These are phyloP conservation scores for Tolmerus cingulatus DNA, from an alignment of 2,888 invertebrate genomes.

Conservation along the genomic window DNA sequence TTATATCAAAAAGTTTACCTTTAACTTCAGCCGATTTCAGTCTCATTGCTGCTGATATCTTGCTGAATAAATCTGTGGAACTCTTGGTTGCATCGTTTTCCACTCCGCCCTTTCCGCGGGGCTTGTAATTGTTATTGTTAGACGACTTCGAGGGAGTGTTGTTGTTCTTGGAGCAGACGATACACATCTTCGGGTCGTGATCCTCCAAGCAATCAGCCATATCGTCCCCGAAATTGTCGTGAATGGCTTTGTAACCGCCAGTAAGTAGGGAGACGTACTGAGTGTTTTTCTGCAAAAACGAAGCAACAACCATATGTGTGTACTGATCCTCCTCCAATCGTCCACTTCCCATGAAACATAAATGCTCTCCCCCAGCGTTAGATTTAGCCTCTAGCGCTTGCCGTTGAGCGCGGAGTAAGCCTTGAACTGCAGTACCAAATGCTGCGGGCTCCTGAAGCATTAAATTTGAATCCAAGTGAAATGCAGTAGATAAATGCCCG, in stretches of 20 bases:
- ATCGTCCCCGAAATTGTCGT: constrained; percentile 83
- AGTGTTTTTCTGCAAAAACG: constrained; percentile 92
- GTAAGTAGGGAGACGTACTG: constrained; percentile 91
- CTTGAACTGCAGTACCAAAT: constrained; percentile 93
- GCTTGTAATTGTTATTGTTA: background rate
- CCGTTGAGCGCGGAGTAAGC: constrained; percentile 82
- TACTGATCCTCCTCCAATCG: constrained; percentile 93
- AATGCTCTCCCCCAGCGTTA: constrained; percentile 84
- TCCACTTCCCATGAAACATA: constrained; percentile 94
- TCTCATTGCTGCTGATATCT: constrained; percentile 87
- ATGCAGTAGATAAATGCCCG: constrained; percentile 96
- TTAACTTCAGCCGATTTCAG: constrained; percentile 91
- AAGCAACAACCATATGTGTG: constrained; percentile 97
- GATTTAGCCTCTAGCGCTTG: constrained; percentile 88
- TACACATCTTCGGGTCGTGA: constrained; percentile 81
- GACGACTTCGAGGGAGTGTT: constrained; percentile 3
- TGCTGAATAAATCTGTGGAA: constrained; percentile 79
- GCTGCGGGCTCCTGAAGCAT: constrained; percentile 97
- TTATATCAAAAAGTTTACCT: constrained; percentile 90
- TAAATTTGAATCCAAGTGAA: constrained; percentile 95
- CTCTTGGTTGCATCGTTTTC: constrained; percentile 44
- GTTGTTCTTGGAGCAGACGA: constrained; percentile 75
- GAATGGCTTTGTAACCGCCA: constrained; percentile 88
- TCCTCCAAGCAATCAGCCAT: constrained; percentile 83
- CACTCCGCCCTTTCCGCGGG: constrained; percentile 40